Percentiles rank a stretch among this genome's conserved stretches.
These are phyloP conservation scores for Drosophila imparisetae DNA, from an alignment of 2,888 invertebrate genomes.

Conservation along the genomic window DNA sequence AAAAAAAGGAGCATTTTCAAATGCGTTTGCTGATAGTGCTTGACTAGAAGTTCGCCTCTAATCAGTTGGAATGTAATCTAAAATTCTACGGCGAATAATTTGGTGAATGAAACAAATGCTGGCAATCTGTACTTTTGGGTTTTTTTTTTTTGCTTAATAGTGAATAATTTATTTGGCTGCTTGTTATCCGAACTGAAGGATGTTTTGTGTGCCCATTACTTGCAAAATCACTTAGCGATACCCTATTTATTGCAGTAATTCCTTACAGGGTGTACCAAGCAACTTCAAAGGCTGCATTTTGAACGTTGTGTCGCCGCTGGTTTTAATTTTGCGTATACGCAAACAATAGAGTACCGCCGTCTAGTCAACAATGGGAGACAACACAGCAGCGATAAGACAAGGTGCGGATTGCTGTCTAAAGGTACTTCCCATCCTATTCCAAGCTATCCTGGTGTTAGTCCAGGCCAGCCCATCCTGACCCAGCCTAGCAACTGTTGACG, in stretches of 20 bases:
- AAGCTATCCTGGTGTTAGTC: background rate
- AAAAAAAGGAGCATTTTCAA: background rate
- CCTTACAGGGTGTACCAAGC: slow-evolving; percentile 41
- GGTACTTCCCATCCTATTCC: slow-evolving; percentile 10
- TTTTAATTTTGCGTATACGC: slow-evolving; percentile 76
- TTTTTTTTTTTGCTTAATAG: background rate
- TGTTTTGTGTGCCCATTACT: background rate
- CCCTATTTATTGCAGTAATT: background rate
- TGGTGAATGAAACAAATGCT: background rate
- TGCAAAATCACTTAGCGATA: background rate
- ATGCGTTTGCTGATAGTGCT: background rate
- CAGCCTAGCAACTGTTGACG: slow-evolving; percentile 63
- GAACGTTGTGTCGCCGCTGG: slow-evolving; percentile 32
- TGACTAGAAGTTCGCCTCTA: slow-evolving; percentile 4
- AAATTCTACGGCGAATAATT: background rate
- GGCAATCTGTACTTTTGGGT: background rate
- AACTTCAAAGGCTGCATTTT: slow-evolving; percentile 42
- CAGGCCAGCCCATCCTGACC: slow-evolving; percentile 29
- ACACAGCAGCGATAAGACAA: slow-evolving; percentile 57
- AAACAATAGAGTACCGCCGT: slow-evolving; percentile 70
- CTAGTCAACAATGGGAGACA: slow-evolving; percentile 70
- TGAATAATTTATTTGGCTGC: background rate
- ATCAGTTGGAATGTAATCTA: background rate
- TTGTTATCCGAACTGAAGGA: background rate
- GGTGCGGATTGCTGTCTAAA: slow-evolving; percentile 45